These are phyloP conservation scores for Tetragnatha versicolor DNA, from an alignment of 1,140 invertebrate genomes.

Conservation along the genomic window DNA sequence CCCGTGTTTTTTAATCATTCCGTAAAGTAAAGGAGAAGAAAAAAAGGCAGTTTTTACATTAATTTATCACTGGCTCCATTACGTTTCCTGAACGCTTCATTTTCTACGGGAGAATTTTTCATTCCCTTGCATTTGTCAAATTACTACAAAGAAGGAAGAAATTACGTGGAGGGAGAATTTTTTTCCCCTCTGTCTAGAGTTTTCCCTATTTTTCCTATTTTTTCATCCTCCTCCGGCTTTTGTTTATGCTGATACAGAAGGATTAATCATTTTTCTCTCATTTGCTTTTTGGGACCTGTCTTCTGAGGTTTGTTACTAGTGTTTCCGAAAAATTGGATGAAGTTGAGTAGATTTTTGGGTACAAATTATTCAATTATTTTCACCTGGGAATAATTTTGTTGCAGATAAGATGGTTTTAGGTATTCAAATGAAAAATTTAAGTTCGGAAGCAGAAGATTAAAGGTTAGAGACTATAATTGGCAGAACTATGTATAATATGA, in stretches of 20 bases:
- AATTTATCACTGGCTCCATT: slow-evolving; percentile 38
- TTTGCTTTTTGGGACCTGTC: slow-evolving; percentile 28
- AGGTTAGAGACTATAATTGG: too few relatives aligned
- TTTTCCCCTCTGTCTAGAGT: not conserved
- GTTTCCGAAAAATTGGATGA: too few relatives aligned
- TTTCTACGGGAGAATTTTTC: slow-evolving; percentile 29
- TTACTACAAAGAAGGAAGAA: slow-evolving; percentile 24
- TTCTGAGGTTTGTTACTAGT: too few relatives aligned
- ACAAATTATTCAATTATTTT: too few relatives aligned
- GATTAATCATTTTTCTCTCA: slow-evolving; percentile 38
- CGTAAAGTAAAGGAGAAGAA: not conserved
- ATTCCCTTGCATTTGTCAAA: slow-evolving; percentile 22
- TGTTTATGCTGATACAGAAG: slow-evolving; percentile 1
- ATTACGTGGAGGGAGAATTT: not conserved
- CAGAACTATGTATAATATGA: too few relatives aligned
- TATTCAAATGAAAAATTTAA: too few relatives aligned
- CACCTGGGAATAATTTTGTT: too few relatives aligned
- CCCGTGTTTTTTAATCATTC: slow-evolving; percentile 16
- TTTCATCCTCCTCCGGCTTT: not conserved
- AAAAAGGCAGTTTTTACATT: slow-evolving; percentile 19
- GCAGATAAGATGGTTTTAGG: too few relatives aligned
- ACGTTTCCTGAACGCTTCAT: slow-evolving; percentile 35
- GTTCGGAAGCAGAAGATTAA: too few relatives aligned
- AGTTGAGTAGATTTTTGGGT: too few relatives aligned
- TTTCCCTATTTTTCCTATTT: not conserved